Conservation (phyloP, 2,113 vertebrate species). For the Cryptotis parvus region DNA sequence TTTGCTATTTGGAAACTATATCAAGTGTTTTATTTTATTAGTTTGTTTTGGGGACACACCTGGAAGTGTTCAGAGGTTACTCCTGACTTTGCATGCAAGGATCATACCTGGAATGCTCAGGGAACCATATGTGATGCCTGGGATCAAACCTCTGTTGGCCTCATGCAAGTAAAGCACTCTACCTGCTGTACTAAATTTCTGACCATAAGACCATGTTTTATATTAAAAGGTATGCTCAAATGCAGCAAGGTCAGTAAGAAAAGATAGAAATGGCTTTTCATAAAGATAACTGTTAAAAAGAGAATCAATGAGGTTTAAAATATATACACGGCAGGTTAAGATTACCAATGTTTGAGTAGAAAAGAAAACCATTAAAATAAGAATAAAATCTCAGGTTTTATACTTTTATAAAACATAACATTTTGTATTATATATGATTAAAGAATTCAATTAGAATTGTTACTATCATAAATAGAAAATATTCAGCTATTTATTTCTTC, state of each 20-base stretch:
- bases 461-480: background rate
- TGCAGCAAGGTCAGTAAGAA: background rate
- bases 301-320: background rate
- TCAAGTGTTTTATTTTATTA: background rate
- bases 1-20: background rate
- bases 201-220: background rate
- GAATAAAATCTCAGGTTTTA: background rate
- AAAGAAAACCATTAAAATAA: background rate
- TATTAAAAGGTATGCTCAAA: background rate
- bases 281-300: background rate
- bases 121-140: no score
- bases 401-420: background rate
- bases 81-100: no score
- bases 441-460: slow-evolving; percentile 15
- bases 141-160: no score
- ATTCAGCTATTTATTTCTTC: no score
- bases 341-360: background rate
- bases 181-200: no score
- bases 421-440: slow-evolving; percentile 21
- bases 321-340: background rate
- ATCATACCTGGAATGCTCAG: no score
- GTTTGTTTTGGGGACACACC: no score
- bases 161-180: no score
- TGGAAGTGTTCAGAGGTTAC: no score
- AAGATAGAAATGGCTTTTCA: background rate